phyloP scores from a whole-genome alignment of 2,888 invertebrate genomes.

The Spisula solida region DNA sequence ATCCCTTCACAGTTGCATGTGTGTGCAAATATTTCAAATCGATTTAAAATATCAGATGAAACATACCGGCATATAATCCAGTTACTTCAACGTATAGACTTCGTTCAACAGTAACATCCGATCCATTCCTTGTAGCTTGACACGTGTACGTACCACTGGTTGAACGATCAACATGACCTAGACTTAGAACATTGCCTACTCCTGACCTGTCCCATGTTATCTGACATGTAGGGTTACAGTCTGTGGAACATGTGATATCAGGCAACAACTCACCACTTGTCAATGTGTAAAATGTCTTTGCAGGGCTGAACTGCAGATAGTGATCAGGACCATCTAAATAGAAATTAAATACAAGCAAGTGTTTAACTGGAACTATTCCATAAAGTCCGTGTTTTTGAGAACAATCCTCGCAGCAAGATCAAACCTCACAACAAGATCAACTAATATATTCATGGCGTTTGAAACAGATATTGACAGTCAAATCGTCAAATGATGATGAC shows the following conservation, averaged over 20 bases:
- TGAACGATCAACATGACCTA: neutral
- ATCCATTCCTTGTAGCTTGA: constrained; percentile 12
- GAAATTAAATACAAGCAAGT: neutral
- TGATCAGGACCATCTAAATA: constrained; percentile 6
- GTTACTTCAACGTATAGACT: neutral
- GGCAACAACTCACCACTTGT: neutral
- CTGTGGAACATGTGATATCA: constrained; percentile 14
- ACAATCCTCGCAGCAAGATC: neutral
- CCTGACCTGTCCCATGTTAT: constrained; percentile 9
- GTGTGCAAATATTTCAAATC: no score
- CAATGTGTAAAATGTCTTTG: neutral
- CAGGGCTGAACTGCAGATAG: neutral
- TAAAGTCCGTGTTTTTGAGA: neutral
- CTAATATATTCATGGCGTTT: neutral
- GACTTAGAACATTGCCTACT: neutral
- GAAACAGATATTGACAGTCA: neutral
- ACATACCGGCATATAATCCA: neutral
- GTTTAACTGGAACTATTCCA: neutral
- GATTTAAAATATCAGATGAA: no score
- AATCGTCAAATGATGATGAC: neutral
- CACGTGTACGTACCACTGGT: neutral
- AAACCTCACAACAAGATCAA: neutral
- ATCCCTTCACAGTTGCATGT: no score
- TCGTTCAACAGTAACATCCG: neutral
- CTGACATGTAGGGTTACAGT: neutral